Evolutionary conservation across 2,888 invertebrate genomes (phyloP), one percentile per base, ranked within the genome.

Genomic region (Scaptomyza tumidula): DNA sequence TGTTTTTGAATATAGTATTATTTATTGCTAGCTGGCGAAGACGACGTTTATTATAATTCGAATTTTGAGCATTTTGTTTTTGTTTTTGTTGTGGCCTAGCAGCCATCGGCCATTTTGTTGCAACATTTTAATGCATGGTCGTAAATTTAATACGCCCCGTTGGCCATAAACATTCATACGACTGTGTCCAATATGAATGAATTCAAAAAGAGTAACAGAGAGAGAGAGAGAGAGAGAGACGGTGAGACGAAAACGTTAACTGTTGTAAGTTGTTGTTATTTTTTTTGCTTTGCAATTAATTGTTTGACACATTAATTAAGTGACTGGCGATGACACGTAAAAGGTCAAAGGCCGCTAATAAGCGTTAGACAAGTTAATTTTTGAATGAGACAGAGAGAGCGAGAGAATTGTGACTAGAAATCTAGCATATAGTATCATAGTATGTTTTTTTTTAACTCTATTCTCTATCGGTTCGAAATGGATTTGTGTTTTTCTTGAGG

Each of bases 31-130:
- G 75, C 77, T 78, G 79, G 76, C 24, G 74, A 74, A 72, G 86
- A 82, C 73, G 86, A 87, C 87, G 76, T 86, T 86, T 87, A 86
- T 86, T 86, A 85, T 86, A 85, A 86, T 86, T 86, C 86, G 81
- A 81, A 78, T 78, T 78, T 80, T 73, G 63, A 84, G 71, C 76
- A 72, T 71, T 77, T 71, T 69, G 70, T 69, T n/a, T 10, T 35
- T 35, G 16, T 16, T 35, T 27, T n/a, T n/a, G 7, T 48, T 72
- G 66, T 65, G 54, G 46, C 45, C 46, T 44, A 37, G 53, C 46
- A 60, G 35, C 57, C 46, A 43, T 58, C 83, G 72, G 83, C 83
- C 83, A 84, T 84, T 86, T 86, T 88, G 76, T 80, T 86, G 88
- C 87, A 87, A 87, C 88, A 82, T 88, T 88, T 85, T 86, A 88